These are phyloP conservation scores for Melanchra persicariae DNA, from an alignment of 2,888 invertebrate species.

Conservation along the genomic window DNA sequence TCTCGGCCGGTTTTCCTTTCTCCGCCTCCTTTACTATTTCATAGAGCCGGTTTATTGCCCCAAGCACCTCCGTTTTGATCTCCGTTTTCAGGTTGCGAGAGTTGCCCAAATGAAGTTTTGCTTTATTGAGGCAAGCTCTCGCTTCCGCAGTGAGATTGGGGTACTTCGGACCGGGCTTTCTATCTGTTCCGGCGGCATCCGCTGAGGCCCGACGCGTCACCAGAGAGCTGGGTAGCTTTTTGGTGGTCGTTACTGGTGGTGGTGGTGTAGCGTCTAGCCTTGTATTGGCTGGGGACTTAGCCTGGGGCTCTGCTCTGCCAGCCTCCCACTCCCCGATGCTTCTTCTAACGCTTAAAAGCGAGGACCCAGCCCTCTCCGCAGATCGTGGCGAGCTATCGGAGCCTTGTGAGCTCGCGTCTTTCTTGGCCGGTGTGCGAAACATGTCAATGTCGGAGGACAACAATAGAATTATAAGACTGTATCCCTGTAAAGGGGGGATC, in stretches of 20 bases:
- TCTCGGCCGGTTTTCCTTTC: no score
- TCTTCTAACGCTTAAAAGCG: background rate
- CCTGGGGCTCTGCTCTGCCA: background rate
- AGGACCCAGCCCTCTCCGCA: background rate
- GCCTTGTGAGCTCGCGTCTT: background rate
- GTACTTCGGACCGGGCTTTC: background rate
- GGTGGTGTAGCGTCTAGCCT: background rate
- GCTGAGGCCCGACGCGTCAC: background rate
- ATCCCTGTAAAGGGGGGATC: background rate
- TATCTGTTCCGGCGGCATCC: background rate
- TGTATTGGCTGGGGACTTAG: background rate
- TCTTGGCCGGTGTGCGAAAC: background rate
- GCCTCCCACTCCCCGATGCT: background rate
- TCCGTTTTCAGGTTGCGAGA: background rate
- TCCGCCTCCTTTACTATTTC: no score
- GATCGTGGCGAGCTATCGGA: background rate
- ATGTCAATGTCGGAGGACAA: background rate
- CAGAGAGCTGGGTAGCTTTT: background rate
- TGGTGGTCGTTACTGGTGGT: background rate
- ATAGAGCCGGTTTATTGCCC: no score
- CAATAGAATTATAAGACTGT: background rate
- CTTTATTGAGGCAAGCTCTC: background rate
- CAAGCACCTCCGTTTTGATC: no score
- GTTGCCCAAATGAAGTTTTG: background rate
- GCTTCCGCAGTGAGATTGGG: background rate